Evolutionary conservation across 2,113 vertebrate species (phyloP).

Genomic region (Alligator mississippiensis): DNA sequence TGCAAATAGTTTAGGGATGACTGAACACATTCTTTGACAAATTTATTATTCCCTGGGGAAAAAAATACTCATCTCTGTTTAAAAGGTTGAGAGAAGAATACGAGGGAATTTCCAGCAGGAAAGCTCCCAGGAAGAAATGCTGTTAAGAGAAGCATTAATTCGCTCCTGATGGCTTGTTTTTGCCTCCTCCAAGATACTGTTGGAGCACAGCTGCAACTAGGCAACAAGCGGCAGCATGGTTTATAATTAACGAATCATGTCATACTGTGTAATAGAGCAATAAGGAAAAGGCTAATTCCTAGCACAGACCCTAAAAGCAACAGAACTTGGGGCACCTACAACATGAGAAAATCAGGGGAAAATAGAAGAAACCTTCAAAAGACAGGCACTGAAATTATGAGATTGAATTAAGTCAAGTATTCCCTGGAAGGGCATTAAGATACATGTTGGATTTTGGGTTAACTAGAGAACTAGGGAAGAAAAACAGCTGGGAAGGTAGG

Average conservation of each 20-base stretch:
- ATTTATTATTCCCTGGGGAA: too few species aligned
- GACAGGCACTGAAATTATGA: neutral
- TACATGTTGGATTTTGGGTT: conserved; percentile 33
- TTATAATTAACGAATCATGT: neutral
- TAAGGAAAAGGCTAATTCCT: neutral
- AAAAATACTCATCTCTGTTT: neutral
- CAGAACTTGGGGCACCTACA: neutral
- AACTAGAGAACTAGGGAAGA: conserved; percentile 18
- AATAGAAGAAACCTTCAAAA: neutral
- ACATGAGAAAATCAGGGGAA: neutral
- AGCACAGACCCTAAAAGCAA: neutral
- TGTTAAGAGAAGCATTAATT: too few species aligned
- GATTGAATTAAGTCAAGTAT: neutral
- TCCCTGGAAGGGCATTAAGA: neutral
- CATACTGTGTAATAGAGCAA: neutral
- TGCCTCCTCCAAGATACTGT: neutral
- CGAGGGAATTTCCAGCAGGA: neutral
- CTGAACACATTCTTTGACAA: too few species aligned
- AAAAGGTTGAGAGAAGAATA: neutral
- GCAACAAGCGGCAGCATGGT: neutral
- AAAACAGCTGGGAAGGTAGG: conserved; percentile 37
- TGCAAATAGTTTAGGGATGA: too few species aligned
- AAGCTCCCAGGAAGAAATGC: too few species aligned
- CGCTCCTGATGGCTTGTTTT: too few species aligned
- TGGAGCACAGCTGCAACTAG: neutral